These are phyloP conservation scores for Drosophila lutescens DNA, from an alignment of 2,888 invertebrate genomes.

Conservation along the genomic window DNA sequence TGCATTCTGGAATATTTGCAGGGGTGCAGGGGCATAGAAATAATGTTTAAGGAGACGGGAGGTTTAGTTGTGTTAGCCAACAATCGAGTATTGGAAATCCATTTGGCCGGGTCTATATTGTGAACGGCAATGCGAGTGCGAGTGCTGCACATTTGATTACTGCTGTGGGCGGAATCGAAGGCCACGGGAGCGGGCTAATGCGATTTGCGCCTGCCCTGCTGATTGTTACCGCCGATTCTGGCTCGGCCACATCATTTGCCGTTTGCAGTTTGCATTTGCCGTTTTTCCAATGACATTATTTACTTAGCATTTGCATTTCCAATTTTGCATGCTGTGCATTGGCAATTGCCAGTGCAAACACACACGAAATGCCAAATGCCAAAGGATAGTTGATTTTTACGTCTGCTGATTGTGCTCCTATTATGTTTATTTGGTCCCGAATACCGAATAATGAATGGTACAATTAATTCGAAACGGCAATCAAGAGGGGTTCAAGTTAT, in stretches of 20 bases:
- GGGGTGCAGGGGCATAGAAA: background rate
- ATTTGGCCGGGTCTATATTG: conserved; percentile 14
- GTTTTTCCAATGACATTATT: conserved; percentile 56
- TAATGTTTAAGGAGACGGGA: conserved; percentile 17
- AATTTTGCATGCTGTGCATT: conserved; percentile 51
- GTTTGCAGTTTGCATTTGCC: conserved; percentile 28
- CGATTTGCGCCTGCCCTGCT: conserved; percentile 59
- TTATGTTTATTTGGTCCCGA: conserved; percentile 36
- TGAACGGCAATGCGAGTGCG: background rate
- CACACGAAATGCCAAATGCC: conserved; percentile 12
- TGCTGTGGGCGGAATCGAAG: conserved; percentile 3
- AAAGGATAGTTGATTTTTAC: conserved; percentile 43
- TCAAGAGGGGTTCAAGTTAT: conserved; percentile 10
- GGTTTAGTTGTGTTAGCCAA: conserved; percentile 2
- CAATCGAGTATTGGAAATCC: conserved; percentile 33
- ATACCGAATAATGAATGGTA: conserved; percentile 39
- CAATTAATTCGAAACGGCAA: conserved; percentile 39
- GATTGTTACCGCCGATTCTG: conserved; percentile 59
- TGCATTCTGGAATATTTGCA: conserved; percentile 21
- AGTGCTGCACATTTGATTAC: conserved; percentile 43
- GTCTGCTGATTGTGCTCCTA: conserved; percentile 51
- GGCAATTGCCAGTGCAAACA: conserved; percentile 52
- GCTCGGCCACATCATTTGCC: conserved; percentile 67
- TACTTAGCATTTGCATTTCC: conserved; percentile 58
- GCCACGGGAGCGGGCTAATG: conserved; percentile 46